These are phyloP conservation scores for Pammene fasciana DNA, from an alignment of 2,888 invertebrate genomes.

Conservation along the genomic window DNA sequence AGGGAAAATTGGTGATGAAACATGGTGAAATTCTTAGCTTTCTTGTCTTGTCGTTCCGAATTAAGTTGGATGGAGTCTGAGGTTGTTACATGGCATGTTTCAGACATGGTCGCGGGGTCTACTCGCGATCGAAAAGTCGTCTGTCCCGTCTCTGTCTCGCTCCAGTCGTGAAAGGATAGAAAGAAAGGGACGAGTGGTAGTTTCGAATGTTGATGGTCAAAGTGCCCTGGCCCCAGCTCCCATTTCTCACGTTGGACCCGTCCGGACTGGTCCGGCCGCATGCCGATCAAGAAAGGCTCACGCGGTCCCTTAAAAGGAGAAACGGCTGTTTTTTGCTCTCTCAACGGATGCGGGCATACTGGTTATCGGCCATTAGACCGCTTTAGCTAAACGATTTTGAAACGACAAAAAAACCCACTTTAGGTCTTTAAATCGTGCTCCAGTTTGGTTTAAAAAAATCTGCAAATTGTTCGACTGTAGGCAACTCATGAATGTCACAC, in stretches of 20 bases:
- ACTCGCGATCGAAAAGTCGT: background rate
- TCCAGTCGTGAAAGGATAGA: conserved; percentile 2
- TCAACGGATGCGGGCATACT: conserved; percentile 52
- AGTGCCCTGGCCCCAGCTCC: conserved; percentile 52
- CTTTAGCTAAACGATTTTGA: conserved; percentile 39
- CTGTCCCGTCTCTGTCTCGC: conserved; percentile 4
- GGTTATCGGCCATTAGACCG: conserved; percentile 59
- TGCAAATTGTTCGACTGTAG: background rate
- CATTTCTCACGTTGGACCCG: conserved; percentile 78
- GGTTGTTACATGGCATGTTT: conserved; percentile 24
- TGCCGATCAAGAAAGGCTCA: conserved; percentile 76
- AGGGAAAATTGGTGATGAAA: conserved; percentile 19
- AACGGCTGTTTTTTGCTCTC: conserved; percentile 69
- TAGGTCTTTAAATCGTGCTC: conserved; percentile 28
- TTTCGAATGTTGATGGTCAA: conserved; percentile 15
- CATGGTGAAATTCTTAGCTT: conserved; percentile 32
- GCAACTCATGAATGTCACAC: background rate
- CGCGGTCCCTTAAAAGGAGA: conserved; percentile 74
- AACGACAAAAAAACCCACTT: conserved; percentile 22
- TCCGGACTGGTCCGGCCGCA: conserved; percentile 69
- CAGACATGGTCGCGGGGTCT: conserved; percentile 17
- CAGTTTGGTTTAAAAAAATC: conserved; percentile 23
- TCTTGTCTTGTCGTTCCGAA: conserved; percentile 32
- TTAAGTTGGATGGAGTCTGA: conserved; percentile 22
- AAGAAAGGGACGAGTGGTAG: conserved; percentile 12